Evolutionary conservation across 2,113 vertebrate species (phyloP).

Genomic region (Labrus mixtus): DNA sequence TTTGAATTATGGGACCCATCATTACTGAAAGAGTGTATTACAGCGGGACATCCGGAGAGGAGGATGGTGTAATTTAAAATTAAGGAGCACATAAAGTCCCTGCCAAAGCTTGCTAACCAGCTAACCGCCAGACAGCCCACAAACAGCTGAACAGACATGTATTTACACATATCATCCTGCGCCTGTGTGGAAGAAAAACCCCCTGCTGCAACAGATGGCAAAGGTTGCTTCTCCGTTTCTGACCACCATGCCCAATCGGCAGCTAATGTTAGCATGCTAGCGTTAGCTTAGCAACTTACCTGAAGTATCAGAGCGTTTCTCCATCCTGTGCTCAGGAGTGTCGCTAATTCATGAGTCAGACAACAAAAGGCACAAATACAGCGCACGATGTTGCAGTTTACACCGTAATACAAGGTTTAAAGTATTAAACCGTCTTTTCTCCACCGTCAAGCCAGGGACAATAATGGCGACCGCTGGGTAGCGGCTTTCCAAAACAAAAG

Average conservation of each 20-base stretch:
- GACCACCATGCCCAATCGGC: constrained; percentile 9
- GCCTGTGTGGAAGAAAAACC: rapidly evolving
- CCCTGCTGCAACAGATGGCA: constrained; percentile 1
- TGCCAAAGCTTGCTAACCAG: not conserved
- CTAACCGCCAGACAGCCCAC: not conserved
- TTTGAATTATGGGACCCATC: rapidly evolving
- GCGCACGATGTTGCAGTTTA: rapidly evolving
- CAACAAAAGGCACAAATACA: not conserved
- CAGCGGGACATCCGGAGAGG: constrained; percentile 1
- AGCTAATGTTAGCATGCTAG: constrained; percentile 56
- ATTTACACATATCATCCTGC: rapidly evolving
- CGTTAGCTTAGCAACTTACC: constrained; percentile 77
- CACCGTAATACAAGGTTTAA: constrained; percentile 9
- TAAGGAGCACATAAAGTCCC: not conserved
- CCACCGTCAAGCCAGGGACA: constrained; percentile 78
- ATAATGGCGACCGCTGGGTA: constrained; percentile 72
- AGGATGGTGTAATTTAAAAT: constrained; percentile 10
- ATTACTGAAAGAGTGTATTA: rapidly evolving
- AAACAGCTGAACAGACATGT: not conserved
- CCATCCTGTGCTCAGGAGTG: constrained; percentile 52
- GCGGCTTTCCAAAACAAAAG: constrained; percentile 82
- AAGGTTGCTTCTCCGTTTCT: constrained; percentile 31
- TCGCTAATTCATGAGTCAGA: constrained; percentile 8
- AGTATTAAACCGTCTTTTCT: constrained; percentile 51
- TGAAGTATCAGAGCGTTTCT: constrained; percentile 58